Base-by-base conservation (phyloP, 2,797 vertebrate species). In the Micromesistius poutassou region DNA sequence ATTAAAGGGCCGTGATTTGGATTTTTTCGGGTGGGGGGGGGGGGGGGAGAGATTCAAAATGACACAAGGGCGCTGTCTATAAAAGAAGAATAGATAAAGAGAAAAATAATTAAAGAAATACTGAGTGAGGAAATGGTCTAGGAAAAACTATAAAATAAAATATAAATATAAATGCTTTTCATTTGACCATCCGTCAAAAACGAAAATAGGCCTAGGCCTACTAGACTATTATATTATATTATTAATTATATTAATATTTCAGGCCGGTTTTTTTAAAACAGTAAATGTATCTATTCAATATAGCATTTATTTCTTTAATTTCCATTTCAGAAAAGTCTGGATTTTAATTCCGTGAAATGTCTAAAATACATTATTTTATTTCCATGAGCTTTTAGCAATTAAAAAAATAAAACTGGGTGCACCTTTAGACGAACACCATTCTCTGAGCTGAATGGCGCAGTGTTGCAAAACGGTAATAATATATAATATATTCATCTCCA, bases 401-500 rank as follows among this genome's bases (percentile, higher is more conserved):
- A 93, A 93, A 92, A 88, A 71, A 73, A 89, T 86, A 83, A 80
- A 92, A 1, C 62, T 25, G 4, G n/a, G 62, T 68, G 62, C n/a
- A 93, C 87, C 92, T 93, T 92, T 82, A 83, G 90, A 87, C 81
- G 85, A 80, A 82, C n/a, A 88, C 89, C 87, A 93, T 93, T 93
- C 84, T 91, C 81, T 72, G 1, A 33, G 85, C 86, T 93, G 85
- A 93, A 94, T 92, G 92, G 91, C 88, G 90, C 85, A 86, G 88
- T 89, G 89, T 88, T 85, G 90, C 90, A 93, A 93, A 93, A 90
- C 19, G 55, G 55, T 71, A 71, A 71, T 71, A 71, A 71, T 71
- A 71, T 30, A 92, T 94, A 93, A 94, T 92, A 91, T 94, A 92
- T 93, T 94, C 92, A 95, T 95, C 93, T 92, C 88, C 82, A 93